These are phyloP conservation scores for Protosalanx chinensis DNA, from an alignment of 2,797 vertebrate species.

Conservation along the genomic window DNA sequence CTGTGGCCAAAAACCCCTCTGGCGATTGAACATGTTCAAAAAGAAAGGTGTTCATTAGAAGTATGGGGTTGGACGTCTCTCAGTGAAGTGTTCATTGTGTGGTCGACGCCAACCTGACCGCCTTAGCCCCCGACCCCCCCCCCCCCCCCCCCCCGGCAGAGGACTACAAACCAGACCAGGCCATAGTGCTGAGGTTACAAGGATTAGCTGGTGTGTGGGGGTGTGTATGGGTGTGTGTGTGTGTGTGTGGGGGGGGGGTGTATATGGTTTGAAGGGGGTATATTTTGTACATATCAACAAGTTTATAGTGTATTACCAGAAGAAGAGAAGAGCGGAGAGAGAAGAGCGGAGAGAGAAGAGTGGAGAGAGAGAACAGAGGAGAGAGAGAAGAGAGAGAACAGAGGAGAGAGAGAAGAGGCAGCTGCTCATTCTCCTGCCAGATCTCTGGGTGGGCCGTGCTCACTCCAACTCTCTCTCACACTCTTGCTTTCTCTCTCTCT, in stretches of 20 bases:
- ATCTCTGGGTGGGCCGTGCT: conserved; percentile 70
- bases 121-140: no score
- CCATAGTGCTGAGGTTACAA: conserved; percentile 48
- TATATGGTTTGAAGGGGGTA: conserved; percentile 19
- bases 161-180: conserved; percentile 32
- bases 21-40: background rate
- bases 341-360: conserved; percentile 31
- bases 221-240: conserved; percentile 34
- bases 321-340: conserved; percentile 41
- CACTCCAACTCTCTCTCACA: conserved; percentile 46
- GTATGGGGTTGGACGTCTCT: no score
- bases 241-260: conserved; percentile 9
- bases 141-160: conserved; percentile 43
- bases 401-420: conserved; percentile 23
- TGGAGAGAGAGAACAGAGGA: conserved; percentile 28
- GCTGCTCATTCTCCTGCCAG: conserved; percentile 61
- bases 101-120: conserved; percentile 45
- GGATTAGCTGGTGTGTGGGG: no score
- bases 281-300: conserved; percentile 35
- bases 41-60: background rate
- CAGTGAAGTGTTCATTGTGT: conserved; percentile 29
- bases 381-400: conserved; percentile 6
- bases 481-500: no score
- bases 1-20: background rate
- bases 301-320: conserved; percentile 38